Percentiles rank a stretch among this genome's conserved stretches.
Conservation (phyloP, 2,888 invertebrate species). For the Nephrotoma flavescens region DNA sequence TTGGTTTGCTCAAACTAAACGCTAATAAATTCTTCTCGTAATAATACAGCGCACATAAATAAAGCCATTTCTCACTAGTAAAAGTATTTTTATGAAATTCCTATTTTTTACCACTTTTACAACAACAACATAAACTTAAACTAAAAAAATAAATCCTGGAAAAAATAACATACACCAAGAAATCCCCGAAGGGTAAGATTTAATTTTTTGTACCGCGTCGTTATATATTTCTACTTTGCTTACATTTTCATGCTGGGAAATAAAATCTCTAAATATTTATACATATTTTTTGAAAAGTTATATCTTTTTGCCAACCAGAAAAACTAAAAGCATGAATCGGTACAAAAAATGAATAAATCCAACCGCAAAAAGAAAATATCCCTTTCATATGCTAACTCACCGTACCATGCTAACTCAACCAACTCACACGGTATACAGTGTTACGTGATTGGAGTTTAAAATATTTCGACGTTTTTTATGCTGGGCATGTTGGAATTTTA, state of each 20-base stretch:
- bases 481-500: background rate
- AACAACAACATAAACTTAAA: background rate
- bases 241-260: background rate
- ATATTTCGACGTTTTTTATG: background rate
- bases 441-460: background rate
- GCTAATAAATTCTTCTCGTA: background rate
- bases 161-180: background rate
- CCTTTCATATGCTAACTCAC: background rate
- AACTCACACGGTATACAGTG: background rate
- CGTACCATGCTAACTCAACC: background rate
- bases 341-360: background rate
- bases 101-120: background rate
- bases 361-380: background rate
- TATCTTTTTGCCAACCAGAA: background rate
- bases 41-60: background rate
- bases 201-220: background rate
- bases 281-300: background rate
- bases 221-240: background rate
- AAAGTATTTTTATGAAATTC: background rate
- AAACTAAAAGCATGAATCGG: background rate
- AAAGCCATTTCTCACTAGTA: background rate
- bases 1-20: too few species aligned
- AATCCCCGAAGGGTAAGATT: background rate
- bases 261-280: background rate
- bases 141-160: background rate